Percentiles rank a stretch among this genome's conserved stretches.
These are phyloP conservation scores for Heliconius eleuchia DNA, from an alignment of 1,140 invertebrate genomes.

Conservation along the genomic window DNA sequence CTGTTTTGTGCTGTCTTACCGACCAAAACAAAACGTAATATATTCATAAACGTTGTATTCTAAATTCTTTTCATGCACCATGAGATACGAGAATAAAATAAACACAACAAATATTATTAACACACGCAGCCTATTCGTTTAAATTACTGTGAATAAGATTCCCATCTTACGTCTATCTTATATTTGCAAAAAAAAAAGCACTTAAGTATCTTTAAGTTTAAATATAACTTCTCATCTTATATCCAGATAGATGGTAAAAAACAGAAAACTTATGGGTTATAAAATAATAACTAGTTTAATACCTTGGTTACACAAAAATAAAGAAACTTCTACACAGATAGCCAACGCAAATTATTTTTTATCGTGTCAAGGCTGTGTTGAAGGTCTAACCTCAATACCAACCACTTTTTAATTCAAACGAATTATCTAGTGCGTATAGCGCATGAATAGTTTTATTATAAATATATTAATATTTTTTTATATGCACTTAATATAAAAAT, in stretches of 20 bases:
- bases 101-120: too few relatives aligned
- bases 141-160: too few relatives aligned
- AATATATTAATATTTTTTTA: neutral
- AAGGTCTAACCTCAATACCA: conserved; percentile 47
- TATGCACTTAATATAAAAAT: neutral
- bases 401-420: conserved; percentile 31
- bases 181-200: too few relatives aligned
- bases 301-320: neutral
- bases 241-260: neutral
- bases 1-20: too few relatives aligned
- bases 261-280: neutral
- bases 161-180: too few relatives aligned
- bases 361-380: conserved; percentile 57
- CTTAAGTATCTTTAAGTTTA: too few relatives aligned
- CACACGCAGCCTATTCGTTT: too few relatives aligned
- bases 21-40: too few relatives aligned
- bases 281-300: neutral
- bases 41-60: too few relatives aligned
- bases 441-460: neutral
- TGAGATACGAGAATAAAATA: too few relatives aligned
- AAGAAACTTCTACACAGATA: conserved; percentile 38
- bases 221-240: too few relatives aligned
- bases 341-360: conserved; percentile 56
- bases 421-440: conserved; percentile 19
- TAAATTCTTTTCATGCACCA: too few relatives aligned